Percentiles rank a stretch among this genome's conserved stretches.
phyloP scores from a whole-genome alignment of 2,888 invertebrate species.

The Tethea ocularis region DNA sequence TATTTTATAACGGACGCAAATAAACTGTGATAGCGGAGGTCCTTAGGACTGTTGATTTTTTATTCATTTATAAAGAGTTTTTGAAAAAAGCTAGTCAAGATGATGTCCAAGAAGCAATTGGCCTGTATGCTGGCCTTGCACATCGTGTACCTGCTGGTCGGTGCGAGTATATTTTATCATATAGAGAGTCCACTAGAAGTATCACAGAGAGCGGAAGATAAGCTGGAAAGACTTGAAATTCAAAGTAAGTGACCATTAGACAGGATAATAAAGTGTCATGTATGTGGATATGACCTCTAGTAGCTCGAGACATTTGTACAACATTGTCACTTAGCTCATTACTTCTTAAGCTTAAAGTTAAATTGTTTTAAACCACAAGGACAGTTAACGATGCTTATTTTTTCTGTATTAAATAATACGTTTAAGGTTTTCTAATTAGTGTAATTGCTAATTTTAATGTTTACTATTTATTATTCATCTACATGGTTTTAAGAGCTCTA shows the following conservation, averaged over 20 bases:
- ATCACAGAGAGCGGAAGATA: slow-evolving; percentile 82
- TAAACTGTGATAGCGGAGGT: slow-evolving; percentile 40
- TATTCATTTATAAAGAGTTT: slow-evolving; percentile 20
- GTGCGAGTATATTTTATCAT: slow-evolving; percentile 93
- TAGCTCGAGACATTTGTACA: slow-evolving; percentile 11
- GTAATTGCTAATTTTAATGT: too few species aligned
- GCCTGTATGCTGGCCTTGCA: slow-evolving; percentile 89
- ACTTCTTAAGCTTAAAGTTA: neutral
- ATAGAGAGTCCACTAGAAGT: slow-evolving; percentile 90
- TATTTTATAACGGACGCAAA: slow-evolving; percentile 25
- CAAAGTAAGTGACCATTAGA: slow-evolving; percentile 84
- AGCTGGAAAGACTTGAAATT: slow-evolving; percentile 86
- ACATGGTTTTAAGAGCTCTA: too few species aligned
- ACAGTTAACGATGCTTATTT: neutral
- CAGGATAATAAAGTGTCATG: slow-evolving; percentile 12
- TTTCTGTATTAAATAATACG: neutral
- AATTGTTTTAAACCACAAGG: slow-evolving; percentile 4
- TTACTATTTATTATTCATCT: too few species aligned
- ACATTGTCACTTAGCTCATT: slow-evolving; percentile 5
- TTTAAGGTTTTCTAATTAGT: too few species aligned
- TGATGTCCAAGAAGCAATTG: slow-evolving; percentile 93
- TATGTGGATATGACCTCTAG: slow-evolving; percentile 23
- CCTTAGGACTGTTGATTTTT: slow-evolving; percentile 28
- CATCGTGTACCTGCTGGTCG: slow-evolving; percentile 90
- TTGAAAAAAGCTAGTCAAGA: slow-evolving; percentile 69